Percentiles rank a stretch among this genome's conserved stretches.
Conservation (phyloP, 2,113 vertebrate species). For the Ophthalmotilapia sp. region DNA sequence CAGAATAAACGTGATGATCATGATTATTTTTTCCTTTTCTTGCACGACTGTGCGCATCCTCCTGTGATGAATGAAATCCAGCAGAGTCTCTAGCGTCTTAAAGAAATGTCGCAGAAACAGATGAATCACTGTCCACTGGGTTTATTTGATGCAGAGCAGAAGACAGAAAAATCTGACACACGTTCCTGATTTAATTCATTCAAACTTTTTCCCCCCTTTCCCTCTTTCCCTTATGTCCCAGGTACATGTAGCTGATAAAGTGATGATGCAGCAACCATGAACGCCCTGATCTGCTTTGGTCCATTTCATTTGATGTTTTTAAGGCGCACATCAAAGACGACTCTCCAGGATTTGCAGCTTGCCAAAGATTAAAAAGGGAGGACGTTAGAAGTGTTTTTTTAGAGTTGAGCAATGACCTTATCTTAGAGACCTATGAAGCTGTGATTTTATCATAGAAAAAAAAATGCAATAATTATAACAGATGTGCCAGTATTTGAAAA, state of each 20-base stretch:
- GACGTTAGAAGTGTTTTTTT: neutral
- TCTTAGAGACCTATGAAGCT: neutral
- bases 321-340: slow-evolving; percentile 10
- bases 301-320: slow-evolving; percentile 36
- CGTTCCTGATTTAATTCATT: neutral
- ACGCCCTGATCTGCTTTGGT: slow-evolving; percentile 1
- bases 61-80: neutral
- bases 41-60: neutral
- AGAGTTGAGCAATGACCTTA: neutral
- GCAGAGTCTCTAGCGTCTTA: slow-evolving; percentile 13
- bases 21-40: neutral
- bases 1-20: neutral
- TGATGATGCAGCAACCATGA: slow-evolving; percentile 10
- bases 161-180: neutral
- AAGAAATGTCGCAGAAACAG: slow-evolving; percentile 16
- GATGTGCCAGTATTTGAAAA: neutral
- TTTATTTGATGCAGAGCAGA: neutral
- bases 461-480: neutral
- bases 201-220: neutral
- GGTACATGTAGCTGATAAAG: slow-evolving; percentile 15
- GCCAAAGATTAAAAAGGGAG: slow-evolving; percentile 6
- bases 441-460: neutral
- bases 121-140: slow-evolving; percentile 5
- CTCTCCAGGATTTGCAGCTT: neutral
- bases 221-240: neutral